Evolutionary conservation across 2,797 vertebrate species (phyloP), one percentile per base, ranked within the genome.

Genomic region (Chrysocyon brachyurus): DNA sequence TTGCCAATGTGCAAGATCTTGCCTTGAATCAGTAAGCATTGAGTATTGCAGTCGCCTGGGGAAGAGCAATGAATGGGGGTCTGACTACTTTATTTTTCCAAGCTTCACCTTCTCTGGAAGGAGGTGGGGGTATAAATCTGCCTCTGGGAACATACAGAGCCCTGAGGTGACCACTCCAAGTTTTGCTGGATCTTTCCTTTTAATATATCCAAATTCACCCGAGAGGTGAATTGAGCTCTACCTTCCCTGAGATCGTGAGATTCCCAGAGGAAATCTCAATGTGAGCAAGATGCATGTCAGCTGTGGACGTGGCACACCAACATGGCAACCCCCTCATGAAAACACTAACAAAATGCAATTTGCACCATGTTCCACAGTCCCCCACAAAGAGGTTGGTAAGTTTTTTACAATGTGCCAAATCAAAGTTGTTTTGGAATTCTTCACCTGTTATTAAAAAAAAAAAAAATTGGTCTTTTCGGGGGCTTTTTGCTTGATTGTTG

Each of bases 301-400:
- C 11, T 19, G 52, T 77, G 87, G 68, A 64, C 4, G 4, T 2
- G 11, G 70, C 97, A 28, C 22, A 40, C 17, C 1, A 28, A 66
- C 56, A 46, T 6, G 56, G 49, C 56, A 96, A 96, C 85, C 26
- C 87, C 33, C 66, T 91, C n/a, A 68, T 83, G 87, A 68, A 82
- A 87, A 96, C 81, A 52, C 3, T 36, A 87, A 86, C 52, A 75
- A 82, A 78, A 86, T 24, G 17, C 92, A 61, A 85, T 15, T n/a
- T 46, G 72, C 94, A 52, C 2, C 49, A 66, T 17, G 28, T 57
- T 33, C 83, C 33, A 54, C 56, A 15, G 22, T 16, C 78, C 56
- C 5, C 9, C 59, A 63, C 57, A 66, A 95, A 70, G 87, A 64
- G 12, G 0, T 63, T 82, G 61, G 3, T 0, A 36, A 63, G 4